These are phyloP conservation scores for Dromaius novaehollandiae DNA, from an alignment of 2,113 vertebrate species.

Conservation along the genomic window DNA sequence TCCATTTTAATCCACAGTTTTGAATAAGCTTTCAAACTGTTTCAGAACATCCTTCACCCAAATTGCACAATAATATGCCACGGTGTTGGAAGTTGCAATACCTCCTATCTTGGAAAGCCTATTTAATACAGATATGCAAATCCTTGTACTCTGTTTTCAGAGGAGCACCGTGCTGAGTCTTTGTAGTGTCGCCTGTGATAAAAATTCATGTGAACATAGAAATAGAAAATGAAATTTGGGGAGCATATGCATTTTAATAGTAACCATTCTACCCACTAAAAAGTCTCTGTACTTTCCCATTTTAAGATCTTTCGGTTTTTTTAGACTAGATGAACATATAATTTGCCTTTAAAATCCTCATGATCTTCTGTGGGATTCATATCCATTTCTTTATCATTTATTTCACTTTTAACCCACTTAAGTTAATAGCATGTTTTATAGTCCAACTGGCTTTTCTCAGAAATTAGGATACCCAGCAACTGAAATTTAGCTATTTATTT, in stretches of 20 bases:
- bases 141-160: neutral
- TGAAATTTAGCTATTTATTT: neutral
- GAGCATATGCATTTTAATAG: neutral
- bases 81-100: neutral
- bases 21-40: neutral
- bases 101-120: neutral
- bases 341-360: neutral
- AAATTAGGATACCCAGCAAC: neutral
- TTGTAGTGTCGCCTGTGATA: neutral
- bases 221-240: neutral
- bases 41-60: neutral
- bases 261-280: neutral
- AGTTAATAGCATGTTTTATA: neutral
- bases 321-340: neutral
- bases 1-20: neutral
- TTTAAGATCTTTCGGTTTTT: neutral
- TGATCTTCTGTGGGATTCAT: neutral
- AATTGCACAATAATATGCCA: neutral
- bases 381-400: neutral
- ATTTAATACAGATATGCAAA: conserved; percentile 10
- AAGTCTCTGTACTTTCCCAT: neutral
- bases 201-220: neutral
- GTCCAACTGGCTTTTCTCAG: neutral
- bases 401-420: neutral
- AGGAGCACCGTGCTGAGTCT: fast-evolving